phyloP scores from a whole-genome alignment of 2,888 invertebrate species.

The Andrena chrysosceles region DNA sequence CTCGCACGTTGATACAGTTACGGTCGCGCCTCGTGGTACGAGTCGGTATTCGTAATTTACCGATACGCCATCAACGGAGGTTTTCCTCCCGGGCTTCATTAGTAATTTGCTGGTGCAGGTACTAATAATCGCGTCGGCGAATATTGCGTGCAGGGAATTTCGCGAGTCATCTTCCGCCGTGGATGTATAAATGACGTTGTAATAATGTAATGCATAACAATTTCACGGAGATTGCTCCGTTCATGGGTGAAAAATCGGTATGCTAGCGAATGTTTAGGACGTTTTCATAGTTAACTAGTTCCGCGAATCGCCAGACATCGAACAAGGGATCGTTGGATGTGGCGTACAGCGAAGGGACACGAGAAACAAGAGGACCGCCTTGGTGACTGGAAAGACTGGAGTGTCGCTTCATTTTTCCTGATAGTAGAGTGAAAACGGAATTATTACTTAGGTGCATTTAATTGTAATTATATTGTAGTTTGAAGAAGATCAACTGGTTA shows the following conservation, averaged over 20 bases:
- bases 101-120: conserved; percentile 68
- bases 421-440: too few relatives aligned
- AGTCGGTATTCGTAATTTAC: conserved; percentile 63
- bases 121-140: conserved; percentile 67
- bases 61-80: conserved; percentile 50
- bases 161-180: conserved; percentile 36
- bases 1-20: conserved; percentile 61
- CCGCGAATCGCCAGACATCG: not conserved
- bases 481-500: too few relatives aligned
- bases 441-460: too few relatives aligned
- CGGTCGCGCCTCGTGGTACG: conserved; percentile 35
- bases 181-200: not conserved
- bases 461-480: too few relatives aligned
- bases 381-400: not conserved
- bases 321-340: not conserved
- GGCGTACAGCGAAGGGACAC: not conserved
- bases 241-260: conserved; percentile 6
- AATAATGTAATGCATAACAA: conserved; percentile 5
- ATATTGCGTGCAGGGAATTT: conserved; percentile 74
- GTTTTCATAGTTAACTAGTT: not conserved
- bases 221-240: conserved; percentile 26
- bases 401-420: not conserved
- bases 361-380: not conserved
- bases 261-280: conserved; percentile 21
- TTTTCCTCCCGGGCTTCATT: conserved; percentile 59